A percentile compares a stretch with the other conserved stretches of the same genome.
These are phyloP conservation scores for Merodon equestris DNA, from an alignment of 2,888 invertebrate genomes.

Conservation along the genomic window DNA sequence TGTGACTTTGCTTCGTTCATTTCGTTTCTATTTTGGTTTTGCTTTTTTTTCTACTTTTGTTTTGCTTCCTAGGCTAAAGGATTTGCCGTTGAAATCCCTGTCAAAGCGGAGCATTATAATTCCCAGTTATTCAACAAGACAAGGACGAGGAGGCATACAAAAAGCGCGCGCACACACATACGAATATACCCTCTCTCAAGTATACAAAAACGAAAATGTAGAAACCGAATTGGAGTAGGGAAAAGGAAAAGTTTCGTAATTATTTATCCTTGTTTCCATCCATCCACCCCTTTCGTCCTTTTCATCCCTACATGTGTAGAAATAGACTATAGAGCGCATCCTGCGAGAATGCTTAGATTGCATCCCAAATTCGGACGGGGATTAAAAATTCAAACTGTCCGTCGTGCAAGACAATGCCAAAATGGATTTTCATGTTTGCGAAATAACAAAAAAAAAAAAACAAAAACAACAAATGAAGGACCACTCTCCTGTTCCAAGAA, in stretches of 20 bases:
- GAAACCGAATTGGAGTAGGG: constrained; percentile 3
- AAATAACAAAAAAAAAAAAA: too few species aligned
- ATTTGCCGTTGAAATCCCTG: constrained; percentile 61
- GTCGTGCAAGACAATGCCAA: constrained; percentile 46
- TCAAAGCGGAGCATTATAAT: constrained; percentile 63
- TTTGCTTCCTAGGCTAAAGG: constrained; percentile 43
- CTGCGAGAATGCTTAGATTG: constrained; percentile 54
- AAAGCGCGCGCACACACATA: constrained; percentile 5
- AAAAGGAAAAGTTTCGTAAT: constrained; percentile 65
- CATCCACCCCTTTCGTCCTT: not conserved
- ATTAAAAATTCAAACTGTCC: constrained; percentile 59
- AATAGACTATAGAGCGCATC: constrained; percentile 21
- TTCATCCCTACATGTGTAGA: constrained; percentile 9
- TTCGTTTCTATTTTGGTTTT: constrained; percentile 30
- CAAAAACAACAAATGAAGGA: constrained; percentile 7
- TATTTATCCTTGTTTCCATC: constrained; percentile 67
- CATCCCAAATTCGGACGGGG: constrained; percentile 31
- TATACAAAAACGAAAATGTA: too few species aligned
- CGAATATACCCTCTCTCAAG: too few species aligned
- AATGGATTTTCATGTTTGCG: constrained; percentile 54
- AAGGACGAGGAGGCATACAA: constrained; percentile 3
- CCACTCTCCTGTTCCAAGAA: not conserved
- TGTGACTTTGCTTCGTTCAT: constrained; percentile 49
- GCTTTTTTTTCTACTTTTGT: not conserved
- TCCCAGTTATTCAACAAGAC: constrained; percentile 58